Evolutionary conservation across 2,113 vertebrate species (phyloP).

Genomic region (Oxygymnocypris stewartii): DNA sequence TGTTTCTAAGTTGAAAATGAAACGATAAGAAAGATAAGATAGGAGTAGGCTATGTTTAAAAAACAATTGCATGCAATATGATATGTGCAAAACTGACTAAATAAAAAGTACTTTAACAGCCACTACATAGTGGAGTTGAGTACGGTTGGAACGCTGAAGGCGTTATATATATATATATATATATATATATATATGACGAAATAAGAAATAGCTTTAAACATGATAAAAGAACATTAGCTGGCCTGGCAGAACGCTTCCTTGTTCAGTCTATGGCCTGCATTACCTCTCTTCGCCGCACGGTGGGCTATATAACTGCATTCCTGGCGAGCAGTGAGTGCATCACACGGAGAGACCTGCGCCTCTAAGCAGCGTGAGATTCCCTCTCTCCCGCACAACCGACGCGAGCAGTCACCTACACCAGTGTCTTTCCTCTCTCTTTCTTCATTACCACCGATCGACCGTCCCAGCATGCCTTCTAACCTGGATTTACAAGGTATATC

Average conservation of each 20-base stretch:
- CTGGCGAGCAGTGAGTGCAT: constrained; percentile 35
- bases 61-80: background rate
- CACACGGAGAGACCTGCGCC: constrained; percentile 19
- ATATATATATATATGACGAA: background rate
- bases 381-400: constrained; percentile 32
- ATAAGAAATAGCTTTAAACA: background rate
- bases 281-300: constrained; percentile 42
- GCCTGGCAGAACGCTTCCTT: background rate
- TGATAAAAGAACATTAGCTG: background rate
- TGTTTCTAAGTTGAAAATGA: background rate
- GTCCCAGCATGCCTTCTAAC: constrained; percentile 70
- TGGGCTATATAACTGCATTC: constrained; percentile 29
- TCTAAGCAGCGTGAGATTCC: constrained; percentile 30
- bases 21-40: background rate
- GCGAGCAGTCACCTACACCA: background rate
- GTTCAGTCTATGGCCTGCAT: background rate
- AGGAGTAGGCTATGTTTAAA: too few species aligned
- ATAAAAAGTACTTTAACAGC: background rate
- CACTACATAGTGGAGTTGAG: background rate
- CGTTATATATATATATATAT: background rate
- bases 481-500: constrained; percentile 69
- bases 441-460: background rate
- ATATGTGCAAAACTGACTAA: background rate
- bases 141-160: background rate
- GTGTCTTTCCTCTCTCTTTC: background rate